These are phyloP conservation scores for Spilosoma lubricipeda DNA, from an alignment of 2,888 invertebrate genomes.

Conservation along the genomic window DNA sequence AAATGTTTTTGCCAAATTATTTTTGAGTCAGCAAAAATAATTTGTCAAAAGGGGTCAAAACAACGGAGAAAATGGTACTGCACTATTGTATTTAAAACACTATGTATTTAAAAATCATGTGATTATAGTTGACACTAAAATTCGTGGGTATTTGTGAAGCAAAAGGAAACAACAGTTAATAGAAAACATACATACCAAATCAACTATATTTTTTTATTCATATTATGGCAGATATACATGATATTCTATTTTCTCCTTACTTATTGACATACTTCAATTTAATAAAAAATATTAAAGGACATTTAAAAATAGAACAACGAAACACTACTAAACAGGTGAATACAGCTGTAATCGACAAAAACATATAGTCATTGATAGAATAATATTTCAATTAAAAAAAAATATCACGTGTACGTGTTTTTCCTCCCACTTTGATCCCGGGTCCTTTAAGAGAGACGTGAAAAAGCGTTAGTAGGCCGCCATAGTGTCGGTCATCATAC, in stretches of 20 bases:
- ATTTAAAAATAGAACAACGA: background rate
- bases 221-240: too few species aligned
- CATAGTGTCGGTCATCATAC: too few species aligned
- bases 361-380: background rate
- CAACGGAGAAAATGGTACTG: background rate
- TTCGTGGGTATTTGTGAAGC: background rate
- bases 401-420: too few species aligned
- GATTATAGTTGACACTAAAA: background rate
- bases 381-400: too few species aligned
- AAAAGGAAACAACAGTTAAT: background rate
- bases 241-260: too few species aligned
- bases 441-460: too few species aligned
- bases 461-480: too few species aligned
- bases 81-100: background rate
- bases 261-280: background rate
- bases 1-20: too few species aligned
- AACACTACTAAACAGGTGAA: background rate
- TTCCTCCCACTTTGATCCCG: too few species aligned
- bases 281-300: background rate
- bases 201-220: background rate
- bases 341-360: background rate
- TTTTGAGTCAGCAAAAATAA: too few species aligned
- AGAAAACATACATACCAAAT: background rate
- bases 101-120: background rate
- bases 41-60: background rate